A percentile compares a stretch with the other conserved stretches of the same genome.
These are phyloP conservation scores for Mormyrus lacerda DNA, from an alignment of 2,113 vertebrate genomes.

Conservation along the genomic window DNA sequence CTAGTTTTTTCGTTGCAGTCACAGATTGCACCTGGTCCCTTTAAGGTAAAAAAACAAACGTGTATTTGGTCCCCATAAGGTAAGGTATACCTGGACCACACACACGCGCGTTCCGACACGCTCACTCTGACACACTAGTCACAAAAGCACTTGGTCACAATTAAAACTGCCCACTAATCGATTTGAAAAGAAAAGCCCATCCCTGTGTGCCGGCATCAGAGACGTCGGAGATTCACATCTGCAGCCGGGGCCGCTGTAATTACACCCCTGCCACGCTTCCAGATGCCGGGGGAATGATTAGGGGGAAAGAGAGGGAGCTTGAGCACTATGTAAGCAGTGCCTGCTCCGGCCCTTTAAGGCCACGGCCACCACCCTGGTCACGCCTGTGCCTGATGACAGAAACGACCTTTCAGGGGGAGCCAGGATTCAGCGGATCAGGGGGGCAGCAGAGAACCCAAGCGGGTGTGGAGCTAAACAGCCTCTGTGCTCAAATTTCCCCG, in stretches of 20 bases:
- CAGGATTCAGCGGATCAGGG: not conserved
- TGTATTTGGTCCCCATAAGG: no score
- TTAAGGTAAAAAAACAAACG: no score
- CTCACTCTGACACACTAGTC: not conserved
- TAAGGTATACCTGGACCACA: no score
- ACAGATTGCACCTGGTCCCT: no score
- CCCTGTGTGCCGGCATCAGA: not conserved
- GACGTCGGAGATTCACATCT: constrained; percentile 22
- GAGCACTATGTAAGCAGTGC: not conserved
- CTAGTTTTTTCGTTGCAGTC: no score
- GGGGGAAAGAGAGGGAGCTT: constrained; percentile 29
- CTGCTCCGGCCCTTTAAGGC: not conserved
- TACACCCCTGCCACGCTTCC: constrained; percentile 32
- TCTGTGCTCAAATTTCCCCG: not conserved
- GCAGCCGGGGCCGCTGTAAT: constrained; percentile 43
- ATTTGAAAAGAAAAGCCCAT: not conserved
- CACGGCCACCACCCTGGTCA: not conserved
- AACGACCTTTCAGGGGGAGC: not conserved
- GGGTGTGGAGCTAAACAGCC: not conserved
- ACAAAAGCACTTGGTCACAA: not conserved
- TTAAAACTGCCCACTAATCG: not conserved
- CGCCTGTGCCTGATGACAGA: not conserved
- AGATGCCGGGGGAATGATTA: constrained; percentile 39
- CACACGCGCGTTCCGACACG: no score
- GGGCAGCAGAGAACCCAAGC: not conserved